Percentiles rank a stretch among this genome's conserved stretches.
Conservation (phyloP, 2,113 vertebrate species). For the Gadus macrocephalus region DNA sequence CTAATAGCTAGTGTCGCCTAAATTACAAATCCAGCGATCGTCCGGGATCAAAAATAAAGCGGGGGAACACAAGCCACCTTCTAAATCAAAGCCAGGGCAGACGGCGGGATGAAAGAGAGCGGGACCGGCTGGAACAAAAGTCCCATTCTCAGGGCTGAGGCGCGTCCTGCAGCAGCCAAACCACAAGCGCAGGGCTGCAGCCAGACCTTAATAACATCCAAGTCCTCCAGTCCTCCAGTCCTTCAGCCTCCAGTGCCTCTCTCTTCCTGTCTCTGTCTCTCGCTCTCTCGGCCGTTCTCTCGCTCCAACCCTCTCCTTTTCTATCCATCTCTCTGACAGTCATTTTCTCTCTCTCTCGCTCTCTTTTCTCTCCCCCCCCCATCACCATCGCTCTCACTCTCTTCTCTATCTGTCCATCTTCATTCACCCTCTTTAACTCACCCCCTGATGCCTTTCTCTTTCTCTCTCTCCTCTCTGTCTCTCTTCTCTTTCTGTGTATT, state of each 20-base stretch:
- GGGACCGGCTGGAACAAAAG: conserved; percentile 43
- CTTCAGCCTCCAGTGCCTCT: not conserved
- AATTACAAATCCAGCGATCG: not conserved
- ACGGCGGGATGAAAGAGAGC: conserved; percentile 32
- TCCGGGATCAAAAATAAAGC: conserved; percentile 13
- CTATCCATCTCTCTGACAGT: not conserved
- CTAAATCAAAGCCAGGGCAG: conserved; percentile 48
- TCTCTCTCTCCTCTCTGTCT: not conserved
- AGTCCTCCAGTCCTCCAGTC: conserved; percentile 38
- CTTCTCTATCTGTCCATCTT: too few species aligned
- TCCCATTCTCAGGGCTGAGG: conserved; percentile 39
- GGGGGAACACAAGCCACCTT: conserved; percentile 29
- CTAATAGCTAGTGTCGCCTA: conserved; percentile 1
- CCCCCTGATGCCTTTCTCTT: not conserved
- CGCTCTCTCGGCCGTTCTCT: not conserved
- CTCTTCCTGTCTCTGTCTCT: not conserved
- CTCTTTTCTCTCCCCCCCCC: not conserved
- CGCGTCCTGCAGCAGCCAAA: conserved; percentile 37
- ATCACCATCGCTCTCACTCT: not conserved
- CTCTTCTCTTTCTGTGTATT: not conserved
- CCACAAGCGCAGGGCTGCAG: conserved; percentile 51
- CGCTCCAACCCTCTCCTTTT: not conserved
- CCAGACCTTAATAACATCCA: conserved; percentile 53
- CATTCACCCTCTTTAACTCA: too few species aligned
- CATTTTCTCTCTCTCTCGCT: not conserved